Conservation (phyloP, 2,888 invertebrate species). For the Rhynchonema sp. region DNA sequence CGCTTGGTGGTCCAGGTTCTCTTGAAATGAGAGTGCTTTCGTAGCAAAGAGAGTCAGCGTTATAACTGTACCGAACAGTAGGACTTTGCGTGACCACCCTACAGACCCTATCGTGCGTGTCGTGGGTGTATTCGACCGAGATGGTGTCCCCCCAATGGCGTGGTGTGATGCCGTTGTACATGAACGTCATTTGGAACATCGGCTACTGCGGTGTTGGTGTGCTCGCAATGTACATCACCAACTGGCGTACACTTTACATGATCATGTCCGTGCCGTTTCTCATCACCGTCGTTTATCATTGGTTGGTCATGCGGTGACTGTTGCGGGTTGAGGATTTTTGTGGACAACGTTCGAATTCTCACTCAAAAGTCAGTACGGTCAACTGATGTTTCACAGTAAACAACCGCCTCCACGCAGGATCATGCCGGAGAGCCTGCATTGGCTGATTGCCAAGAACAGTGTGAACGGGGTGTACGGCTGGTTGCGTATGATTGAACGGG, state of each 20-base stretch:
- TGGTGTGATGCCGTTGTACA: not conserved
- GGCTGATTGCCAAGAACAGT: too few relatives aligned
- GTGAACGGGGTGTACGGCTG: too few relatives aligned
- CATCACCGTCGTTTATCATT: not conserved
- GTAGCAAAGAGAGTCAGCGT: not conserved
- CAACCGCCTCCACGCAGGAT: too few relatives aligned
- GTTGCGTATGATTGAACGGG: too few relatives aligned
- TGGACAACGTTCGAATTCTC: too few relatives aligned
- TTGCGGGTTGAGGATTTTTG: too few relatives aligned
- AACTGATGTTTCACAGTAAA: too few relatives aligned
- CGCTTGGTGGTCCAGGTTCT: too few relatives aligned
- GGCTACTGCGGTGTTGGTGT: slow-evolving; percentile 1
- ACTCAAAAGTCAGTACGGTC: too few relatives aligned
- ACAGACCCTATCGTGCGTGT: not conserved
- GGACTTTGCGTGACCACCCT: not conserved
- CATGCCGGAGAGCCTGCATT: slow-evolving; percentile 1
- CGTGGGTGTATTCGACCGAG: not conserved
- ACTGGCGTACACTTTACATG: not conserved
- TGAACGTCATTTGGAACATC: not conserved
- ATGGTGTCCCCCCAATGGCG: not conserved
- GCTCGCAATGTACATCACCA: not conserved
- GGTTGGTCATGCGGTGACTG: too few relatives aligned
- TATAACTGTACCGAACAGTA: not conserved
- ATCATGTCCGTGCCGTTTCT: not conserved
- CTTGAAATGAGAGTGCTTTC: too few relatives aligned